Evolutionary conservation across 2,113 vertebrate species (phyloP).

Genomic region (Seriola aureovittata): DNA sequence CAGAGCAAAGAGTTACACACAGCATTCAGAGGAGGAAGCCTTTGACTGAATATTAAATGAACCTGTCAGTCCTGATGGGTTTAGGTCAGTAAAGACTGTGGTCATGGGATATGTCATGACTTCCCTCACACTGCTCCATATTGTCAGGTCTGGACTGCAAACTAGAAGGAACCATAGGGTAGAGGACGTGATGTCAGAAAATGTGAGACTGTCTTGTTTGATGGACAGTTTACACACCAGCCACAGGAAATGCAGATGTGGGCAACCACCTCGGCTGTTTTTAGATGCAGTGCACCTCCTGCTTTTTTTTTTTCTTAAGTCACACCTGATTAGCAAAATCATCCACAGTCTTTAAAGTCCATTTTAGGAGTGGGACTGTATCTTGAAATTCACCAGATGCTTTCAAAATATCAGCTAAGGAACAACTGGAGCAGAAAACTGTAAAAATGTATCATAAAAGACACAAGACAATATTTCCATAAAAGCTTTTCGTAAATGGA

Average conservation of each 20-base stretch:
- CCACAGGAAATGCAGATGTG: conserved; percentile 12
- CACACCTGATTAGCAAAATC: not conserved
- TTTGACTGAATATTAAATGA: conserved; percentile 42
- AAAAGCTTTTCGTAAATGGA: not conserved
- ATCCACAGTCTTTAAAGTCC: not conserved
- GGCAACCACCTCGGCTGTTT: not conserved
- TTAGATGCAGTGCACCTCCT: not conserved
- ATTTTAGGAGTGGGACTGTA: not conserved
- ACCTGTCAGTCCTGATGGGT: not conserved
- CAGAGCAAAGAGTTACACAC: not conserved
- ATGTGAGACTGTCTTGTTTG: not conserved
- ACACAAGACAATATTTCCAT: not conserved
- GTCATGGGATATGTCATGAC: not conserved
- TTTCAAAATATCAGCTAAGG: not conserved
- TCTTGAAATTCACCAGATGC: not conserved
- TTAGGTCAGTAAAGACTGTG: not conserved
- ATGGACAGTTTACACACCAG: conserved; percentile 12
- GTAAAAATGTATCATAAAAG: too few species aligned
- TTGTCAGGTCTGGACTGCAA: conserved; percentile 4
- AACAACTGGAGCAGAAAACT: not conserved
- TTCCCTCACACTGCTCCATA: not conserved
- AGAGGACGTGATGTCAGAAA: conserved; percentile 1
- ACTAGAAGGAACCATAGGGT: not conserved
- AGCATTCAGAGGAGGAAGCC: not conserved
- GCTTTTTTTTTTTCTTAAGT: not conserved